Evolutionary conservation across 2,888 invertebrate species (phyloP).

Genomic region (Drosophila paranaensis): DNA sequence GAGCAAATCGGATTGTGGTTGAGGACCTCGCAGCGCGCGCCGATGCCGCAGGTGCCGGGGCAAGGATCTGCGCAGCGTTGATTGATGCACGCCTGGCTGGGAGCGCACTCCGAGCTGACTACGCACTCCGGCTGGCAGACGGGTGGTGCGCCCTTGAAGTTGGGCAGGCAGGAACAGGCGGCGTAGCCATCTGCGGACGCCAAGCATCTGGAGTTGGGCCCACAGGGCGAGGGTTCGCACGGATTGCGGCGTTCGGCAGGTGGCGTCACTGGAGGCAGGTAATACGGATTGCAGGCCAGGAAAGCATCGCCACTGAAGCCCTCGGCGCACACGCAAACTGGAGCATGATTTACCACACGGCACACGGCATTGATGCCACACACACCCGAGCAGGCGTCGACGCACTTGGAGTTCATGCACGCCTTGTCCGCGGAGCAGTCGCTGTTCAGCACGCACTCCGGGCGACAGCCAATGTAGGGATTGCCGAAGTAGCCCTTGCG

Average conservation of each 20-base stretch:
- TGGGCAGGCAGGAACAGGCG: constrained; percentile 91
- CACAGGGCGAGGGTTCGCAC: constrained; percentile 93
- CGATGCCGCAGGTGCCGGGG: constrained; percentile 91
- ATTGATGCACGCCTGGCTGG: constrained; percentile 91
- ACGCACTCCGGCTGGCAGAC: constrained; percentile 94
- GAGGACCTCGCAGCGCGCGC: constrained; percentile 91
- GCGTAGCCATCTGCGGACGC: constrained; percentile 90
- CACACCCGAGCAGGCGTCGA: constrained; percentile 90
- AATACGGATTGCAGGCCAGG: constrained; percentile 88
- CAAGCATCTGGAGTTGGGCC: constrained; percentile 91
- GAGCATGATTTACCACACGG: constrained; percentile 90
- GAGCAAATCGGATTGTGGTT: constrained; percentile 95
- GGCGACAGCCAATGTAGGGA: constrained; percentile 91
- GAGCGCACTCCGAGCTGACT: constrained; percentile 92
- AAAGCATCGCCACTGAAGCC: constrained; percentile 91
- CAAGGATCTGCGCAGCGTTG: constrained; percentile 94
- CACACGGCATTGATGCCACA: constrained; percentile 92
- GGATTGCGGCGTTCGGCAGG: constrained; percentile 86
- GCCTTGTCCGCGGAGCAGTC: constrained; percentile 90
- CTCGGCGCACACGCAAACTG: constrained; percentile 91
- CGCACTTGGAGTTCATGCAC: constrained; percentile 91
- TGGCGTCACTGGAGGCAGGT: constrained; percentile 82
- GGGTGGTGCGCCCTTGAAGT: constrained; percentile 91
- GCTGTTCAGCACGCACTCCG: constrained; percentile 92
- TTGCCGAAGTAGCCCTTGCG: constrained; percentile 91